A percentile compares a stretch with the other conserved stretches of the same genome.
phyloP scores from a whole-genome alignment of 2,113 vertebrate genomes.

The Hippocampus comes region DNA sequence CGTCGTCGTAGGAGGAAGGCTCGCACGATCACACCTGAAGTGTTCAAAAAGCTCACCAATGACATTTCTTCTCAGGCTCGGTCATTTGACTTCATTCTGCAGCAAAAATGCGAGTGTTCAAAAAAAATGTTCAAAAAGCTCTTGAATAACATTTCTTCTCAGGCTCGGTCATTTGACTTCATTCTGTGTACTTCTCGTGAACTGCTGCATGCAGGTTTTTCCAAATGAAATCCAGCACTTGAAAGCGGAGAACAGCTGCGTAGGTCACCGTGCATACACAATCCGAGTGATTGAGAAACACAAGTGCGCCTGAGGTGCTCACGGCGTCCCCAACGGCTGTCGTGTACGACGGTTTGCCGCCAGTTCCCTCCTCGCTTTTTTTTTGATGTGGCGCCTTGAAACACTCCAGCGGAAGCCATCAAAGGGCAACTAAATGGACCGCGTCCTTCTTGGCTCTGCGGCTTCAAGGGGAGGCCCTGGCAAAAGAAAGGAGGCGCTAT shows the following conservation, averaged over 20 bases:
- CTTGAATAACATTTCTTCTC: no score
- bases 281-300: constrained; percentile 19
- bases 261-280: constrained; percentile 37
- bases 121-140: no score
- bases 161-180: no score
- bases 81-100: no score
- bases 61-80: no score
- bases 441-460: constrained; percentile 8
- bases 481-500: constrained; percentile 29
- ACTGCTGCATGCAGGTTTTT: no score
- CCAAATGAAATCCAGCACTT: neutral
- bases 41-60: no score
- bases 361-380: no score
- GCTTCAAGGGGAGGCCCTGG: constrained; percentile 11
- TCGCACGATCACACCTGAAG: no score
- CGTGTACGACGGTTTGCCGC: neutral
- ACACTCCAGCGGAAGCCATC: neutral
- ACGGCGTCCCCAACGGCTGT: constrained; percentile 37
- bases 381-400: constrained; percentile 4
- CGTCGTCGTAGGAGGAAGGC: no score
- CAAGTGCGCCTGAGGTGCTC: constrained; percentile 12
- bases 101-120: no score
- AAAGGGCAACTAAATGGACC: constrained; percentile 5
- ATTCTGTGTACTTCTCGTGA: no score
- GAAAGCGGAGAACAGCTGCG: constrained; percentile 33